Conservation (phyloP, 2,888 invertebrate genomes). For the Pardosa pseudoannulata region DNA sequence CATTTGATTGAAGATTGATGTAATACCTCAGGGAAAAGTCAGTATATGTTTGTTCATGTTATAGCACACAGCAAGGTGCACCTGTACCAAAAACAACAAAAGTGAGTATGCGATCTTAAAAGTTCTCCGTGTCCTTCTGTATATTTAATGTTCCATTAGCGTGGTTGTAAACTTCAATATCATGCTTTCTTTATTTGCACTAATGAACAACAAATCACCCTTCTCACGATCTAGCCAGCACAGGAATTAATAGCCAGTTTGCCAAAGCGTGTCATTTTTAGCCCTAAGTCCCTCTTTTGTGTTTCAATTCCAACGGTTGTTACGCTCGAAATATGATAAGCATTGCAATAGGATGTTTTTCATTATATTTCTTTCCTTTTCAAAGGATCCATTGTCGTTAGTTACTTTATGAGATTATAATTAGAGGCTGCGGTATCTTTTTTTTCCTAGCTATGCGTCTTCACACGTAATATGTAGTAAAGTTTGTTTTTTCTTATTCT, state of each 20-base stretch:
- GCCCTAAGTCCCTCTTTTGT: not conserved
- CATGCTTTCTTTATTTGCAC: not conserved
- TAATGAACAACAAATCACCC: conserved; percentile 27
- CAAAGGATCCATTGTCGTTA: not conserved
- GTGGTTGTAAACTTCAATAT: not conserved
- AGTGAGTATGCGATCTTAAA: not conserved
- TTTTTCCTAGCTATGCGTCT: not conserved
- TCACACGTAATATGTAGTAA: too few relatives aligned
- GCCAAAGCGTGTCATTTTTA: not conserved
- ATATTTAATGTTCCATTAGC: conserved; percentile 1
- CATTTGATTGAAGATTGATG: not conserved
- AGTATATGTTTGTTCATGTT: not conserved
- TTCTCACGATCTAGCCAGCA: not conserved
- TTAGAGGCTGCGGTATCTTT: not conserved
- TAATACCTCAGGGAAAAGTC: not conserved
- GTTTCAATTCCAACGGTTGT: not conserved
- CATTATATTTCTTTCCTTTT: too few relatives aligned
- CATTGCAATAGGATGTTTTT: conserved; percentile 18
- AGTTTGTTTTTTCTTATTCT: not conserved
- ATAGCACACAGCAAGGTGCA: not conserved
- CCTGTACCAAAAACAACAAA: not conserved
- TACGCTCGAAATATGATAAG: conserved; percentile 24
- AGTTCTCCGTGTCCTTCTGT: not conserved
- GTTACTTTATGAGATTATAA: not conserved
- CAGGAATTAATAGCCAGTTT: conserved; percentile 1